A percentile compares a stretch with the other conserved stretches of the same genome.
Evolutionary conservation across 2,797 vertebrate genomes (phyloP).

Genomic region (Sylvilagus floridanus): DNA sequence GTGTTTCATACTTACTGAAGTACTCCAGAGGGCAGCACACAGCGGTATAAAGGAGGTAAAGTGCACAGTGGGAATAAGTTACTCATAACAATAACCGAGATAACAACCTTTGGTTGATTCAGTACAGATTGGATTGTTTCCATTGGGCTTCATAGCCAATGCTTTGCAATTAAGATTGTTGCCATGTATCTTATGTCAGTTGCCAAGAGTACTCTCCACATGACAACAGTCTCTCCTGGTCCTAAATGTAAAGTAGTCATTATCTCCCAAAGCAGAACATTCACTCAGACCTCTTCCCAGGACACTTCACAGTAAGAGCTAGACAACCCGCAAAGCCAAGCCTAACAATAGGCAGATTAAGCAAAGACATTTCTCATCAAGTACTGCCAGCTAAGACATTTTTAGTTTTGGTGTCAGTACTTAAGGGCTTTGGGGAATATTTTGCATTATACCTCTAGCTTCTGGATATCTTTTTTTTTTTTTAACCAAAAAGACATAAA

Average conservation of each 20-base stretch:
- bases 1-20: conserved; percentile 7
- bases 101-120: not conserved
- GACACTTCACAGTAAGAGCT: not conserved
- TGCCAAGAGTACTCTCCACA: conserved; percentile 7
- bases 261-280: conserved; percentile 13
- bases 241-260: conserved; percentile 44
- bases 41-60: not conserved
- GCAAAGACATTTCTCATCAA: not conserved
- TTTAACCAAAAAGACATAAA: not conserved
- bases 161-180: not conserved
- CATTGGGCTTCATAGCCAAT: not conserved
- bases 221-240: not conserved
- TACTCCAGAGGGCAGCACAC: not conserved
- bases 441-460: not conserved
- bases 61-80: not conserved
- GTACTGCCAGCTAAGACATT: conserved; percentile 1
- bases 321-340: not conserved
- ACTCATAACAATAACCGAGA: not conserved
- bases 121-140: not conserved
- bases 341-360: not conserved
- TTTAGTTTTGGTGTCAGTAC: conserved; percentile 25
- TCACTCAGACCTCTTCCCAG: conserved; percentile 11
- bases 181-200: not conserved
- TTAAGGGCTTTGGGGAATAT: conserved; percentile 44
- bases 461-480: conserved; percentile 44